These are phyloP conservation scores for Neoitamus cyanurus DNA, from an alignment of 2,888 invertebrate genomes.

Conservation along the genomic window DNA sequence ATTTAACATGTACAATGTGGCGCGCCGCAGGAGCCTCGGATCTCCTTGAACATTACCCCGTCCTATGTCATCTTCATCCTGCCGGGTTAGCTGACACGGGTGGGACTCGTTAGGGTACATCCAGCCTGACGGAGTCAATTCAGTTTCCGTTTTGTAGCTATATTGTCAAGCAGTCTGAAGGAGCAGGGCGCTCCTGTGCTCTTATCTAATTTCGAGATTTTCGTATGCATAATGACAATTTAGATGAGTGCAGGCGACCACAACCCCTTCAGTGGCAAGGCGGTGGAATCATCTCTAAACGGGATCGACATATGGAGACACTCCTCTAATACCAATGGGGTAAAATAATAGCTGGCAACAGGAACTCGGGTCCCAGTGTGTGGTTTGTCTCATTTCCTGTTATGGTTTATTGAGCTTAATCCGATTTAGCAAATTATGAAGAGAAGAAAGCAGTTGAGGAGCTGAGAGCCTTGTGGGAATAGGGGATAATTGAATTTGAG, in stretches of 20 bases:
- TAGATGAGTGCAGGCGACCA: constrained; percentile 27
- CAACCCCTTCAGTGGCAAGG: constrained; percentile 2
- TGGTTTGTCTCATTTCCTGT: constrained; percentile 53
- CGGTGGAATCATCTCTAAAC: constrained; percentile 7
- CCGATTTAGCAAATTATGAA: constrained; percentile 64
- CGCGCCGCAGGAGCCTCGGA: constrained; percentile 15
- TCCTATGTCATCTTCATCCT: not conserved
- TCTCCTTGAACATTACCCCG: constrained; percentile 14
- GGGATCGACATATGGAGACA: constrained; percentile 16
- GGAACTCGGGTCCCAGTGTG: constrained; percentile 2
- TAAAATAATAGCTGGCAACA: not conserved
- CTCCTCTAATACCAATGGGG: constrained; percentile 14
- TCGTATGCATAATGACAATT: constrained; percentile 45
- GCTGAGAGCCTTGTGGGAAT: not conserved
- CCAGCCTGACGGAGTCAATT: constrained; percentile 31
- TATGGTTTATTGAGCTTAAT: constrained; percentile 62
- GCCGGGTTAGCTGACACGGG: constrained; percentile 3
- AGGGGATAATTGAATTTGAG: not conserved
- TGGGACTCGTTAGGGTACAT: constrained; percentile 17
- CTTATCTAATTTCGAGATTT: constrained; percentile 42
- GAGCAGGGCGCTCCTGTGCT: constrained; percentile 1
- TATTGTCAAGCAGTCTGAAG: constrained; percentile 7
- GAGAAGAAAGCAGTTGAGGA: constrained; percentile 48
- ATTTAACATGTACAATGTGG: constrained; percentile 46
- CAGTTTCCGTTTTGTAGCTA: constrained; percentile 34